These are phyloP conservation scores for Drosophila pegasa DNA, from an alignment of 2,888 invertebrate genomes.

Conservation along the genomic window DNA sequence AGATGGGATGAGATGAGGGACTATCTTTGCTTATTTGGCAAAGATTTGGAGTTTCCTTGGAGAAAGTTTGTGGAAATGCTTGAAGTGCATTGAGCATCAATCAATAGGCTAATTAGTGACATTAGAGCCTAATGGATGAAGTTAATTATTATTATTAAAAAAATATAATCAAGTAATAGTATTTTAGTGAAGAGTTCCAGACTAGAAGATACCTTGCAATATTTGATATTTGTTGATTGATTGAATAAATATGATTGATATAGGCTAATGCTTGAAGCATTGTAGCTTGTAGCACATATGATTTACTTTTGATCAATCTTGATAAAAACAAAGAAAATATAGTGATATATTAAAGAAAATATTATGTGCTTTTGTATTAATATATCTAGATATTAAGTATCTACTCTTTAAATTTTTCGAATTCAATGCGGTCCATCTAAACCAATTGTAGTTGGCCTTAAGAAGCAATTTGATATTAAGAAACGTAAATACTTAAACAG, in stretches of 20 bases:
- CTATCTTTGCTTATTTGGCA: neutral
- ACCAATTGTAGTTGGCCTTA: no score
- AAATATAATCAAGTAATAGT: neutral
- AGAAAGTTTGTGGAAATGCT: constrained; percentile 17
- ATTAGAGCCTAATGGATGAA: neutral
- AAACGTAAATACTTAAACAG: neutral
- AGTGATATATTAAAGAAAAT: no score
- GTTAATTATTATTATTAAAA: neutral
- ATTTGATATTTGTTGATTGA: no score
- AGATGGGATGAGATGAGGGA: neutral
- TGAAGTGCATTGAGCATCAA: neutral
- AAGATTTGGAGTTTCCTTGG: constrained; percentile 10
- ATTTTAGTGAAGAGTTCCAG: neutral
- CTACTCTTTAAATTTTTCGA: no score
- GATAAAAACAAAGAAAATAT: no score
- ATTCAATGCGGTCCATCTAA: no score
- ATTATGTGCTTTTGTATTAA: no score
- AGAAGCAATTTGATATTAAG: neutral
- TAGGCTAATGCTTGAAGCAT: no score
- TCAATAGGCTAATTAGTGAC: constrained; percentile 5
- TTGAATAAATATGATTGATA: no score
- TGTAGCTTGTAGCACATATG: no score
- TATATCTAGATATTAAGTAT: no score
- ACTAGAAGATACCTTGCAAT: neutral
- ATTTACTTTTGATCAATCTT: no score